Base-by-base conservation (phyloP, 2,888 invertebrate species). In the Zhuqinia jingwanae region DNA sequence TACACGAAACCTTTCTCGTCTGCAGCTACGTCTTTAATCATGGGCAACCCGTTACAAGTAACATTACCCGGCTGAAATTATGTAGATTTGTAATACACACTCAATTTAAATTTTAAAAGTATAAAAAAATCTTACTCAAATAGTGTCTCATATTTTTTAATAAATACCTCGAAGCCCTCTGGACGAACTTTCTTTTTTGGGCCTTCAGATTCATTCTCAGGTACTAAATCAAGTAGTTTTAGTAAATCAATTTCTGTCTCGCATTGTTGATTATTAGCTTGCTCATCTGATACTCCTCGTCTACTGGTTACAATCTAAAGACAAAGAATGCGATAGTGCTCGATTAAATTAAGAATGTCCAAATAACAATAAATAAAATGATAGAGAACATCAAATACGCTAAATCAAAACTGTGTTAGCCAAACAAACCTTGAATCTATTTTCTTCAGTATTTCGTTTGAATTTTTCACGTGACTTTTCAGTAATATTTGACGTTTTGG, bases 11-110 rank as follows among this genome's bases (percentile, higher is more conserved):
- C 87, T 20, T 50, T 27, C n/a, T 84, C 79, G 27, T 73, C 75
- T n/a, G 65, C 42, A 56, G 15, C 0, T 42, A 8, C n/a, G 53
- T 78, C 73, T 53, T 87, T 87, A 1, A 88, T 6, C 86, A 89
- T 87, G 10, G 89, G 89, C 6, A 80, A 5, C 27, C 89, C 89
- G 65, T 89, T 89, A 30, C 87, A 87, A 8, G 88, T 88, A 1
- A 89, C 77, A 25, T 63, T 87, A 20, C 88, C 88, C 0, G 25
- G 27, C 88, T 88, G 42, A 0, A 22, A 70, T 20, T 30, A 36
- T 56, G 30, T 3, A 17, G 20, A 42, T n/a, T n/a, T n/a, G n/a
- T n/a, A n/a, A n/a, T n/a, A n/a, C n/a, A n/a, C n/a, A n/a, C n/a
- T n/a, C n/a, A n/a, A n/a, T n/a, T n/a, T n/a, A n/a, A n/a, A n/a